Conservation (phyloP, 2,888 invertebrate species). For the Phaedon cochleariae region DNA sequence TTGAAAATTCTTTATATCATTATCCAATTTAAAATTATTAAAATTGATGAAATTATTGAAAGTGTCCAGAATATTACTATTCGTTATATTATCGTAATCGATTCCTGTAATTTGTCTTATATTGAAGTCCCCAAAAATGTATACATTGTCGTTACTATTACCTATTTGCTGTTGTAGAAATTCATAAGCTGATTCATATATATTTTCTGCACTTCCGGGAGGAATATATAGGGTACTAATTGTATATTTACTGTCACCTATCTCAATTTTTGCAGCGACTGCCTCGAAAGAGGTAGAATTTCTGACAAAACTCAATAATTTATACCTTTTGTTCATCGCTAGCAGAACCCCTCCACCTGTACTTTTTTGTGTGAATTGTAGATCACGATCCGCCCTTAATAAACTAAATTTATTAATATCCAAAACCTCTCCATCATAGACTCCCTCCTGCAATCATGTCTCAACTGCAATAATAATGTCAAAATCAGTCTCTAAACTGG, state of each 20-base stretch:
- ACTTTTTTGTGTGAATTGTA: constrained; percentile 5
- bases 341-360: constrained; percentile 4
- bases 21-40: neutral
- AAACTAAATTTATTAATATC: neutral
- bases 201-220: neutral
- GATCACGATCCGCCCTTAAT: neutral
- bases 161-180: neutral
- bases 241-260: neutral
- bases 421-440: neutral
- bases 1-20: constrained; percentile 8
- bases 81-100: neutral
- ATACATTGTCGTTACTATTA: neutral
- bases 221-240: too few species aligned
- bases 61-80: neutral
- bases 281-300: neutral
- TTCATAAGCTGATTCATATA: neutral
- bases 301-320: neutral
- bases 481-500: neutral
- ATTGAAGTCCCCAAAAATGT: neutral
- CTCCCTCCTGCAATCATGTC: neutral
- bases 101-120: neutral
- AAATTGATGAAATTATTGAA: neutral
- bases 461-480: neutral
- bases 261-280: neutral
- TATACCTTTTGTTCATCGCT: neutral